phyloP scores from a whole-genome alignment of 2,113 vertebrate species.

The Progne subis region DNA sequence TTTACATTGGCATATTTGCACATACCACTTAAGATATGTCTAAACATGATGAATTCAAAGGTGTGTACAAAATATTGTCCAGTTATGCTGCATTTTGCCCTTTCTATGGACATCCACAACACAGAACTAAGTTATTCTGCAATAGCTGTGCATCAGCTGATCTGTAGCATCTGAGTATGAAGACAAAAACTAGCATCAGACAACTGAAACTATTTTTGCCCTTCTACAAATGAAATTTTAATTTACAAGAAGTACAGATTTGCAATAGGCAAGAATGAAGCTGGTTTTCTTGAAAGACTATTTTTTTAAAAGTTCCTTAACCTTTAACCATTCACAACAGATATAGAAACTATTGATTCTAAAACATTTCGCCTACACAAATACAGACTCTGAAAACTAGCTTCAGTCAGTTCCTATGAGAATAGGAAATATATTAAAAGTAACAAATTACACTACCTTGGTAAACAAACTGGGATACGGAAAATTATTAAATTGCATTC shows the following conservation, averaged over 20 bases:
- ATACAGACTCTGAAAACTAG: not conserved
- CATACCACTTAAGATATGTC: not conserved
- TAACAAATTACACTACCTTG: not conserved
- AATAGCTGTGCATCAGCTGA: not conserved
- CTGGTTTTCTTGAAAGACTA: not conserved
- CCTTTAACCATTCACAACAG: not conserved
- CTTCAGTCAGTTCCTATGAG: not conserved
- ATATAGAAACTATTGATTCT: not conserved
- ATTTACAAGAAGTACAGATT: not conserved
- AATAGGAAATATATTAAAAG: not conserved
- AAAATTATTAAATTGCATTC: not conserved
- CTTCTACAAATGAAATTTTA: not conserved
- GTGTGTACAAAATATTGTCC: not conserved
- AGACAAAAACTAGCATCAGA: not conserved
- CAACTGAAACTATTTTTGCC: not conserved
- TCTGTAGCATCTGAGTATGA: not conserved
- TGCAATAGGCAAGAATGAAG: not conserved
- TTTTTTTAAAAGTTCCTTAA: not conserved
- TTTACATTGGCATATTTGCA: not conserved
- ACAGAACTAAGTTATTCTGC: not conserved
- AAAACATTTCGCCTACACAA: not conserved
- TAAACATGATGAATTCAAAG: not conserved
- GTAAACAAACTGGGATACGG: not conserved
- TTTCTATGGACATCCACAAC: not conserved
- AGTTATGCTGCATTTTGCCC: not conserved